Base-by-base conservation (phyloP, 1,140 invertebrate species). In the Sminthurides bifidus region DNA sequence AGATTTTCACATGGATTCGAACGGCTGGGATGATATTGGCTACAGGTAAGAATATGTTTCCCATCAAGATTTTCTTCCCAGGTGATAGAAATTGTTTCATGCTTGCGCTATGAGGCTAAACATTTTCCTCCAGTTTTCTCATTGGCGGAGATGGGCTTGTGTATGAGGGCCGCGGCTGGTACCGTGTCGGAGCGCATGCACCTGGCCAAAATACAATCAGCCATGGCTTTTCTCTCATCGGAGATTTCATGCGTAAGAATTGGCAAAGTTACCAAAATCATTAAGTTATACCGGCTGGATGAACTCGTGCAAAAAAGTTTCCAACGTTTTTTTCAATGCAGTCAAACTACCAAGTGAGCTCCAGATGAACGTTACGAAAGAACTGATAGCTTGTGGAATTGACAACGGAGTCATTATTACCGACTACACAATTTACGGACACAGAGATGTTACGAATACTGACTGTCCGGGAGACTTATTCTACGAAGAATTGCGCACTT, bases 101-200 rank as follows among this genome's bases (percentile, higher is more conserved):
- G 41, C 21, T 43, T 8, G 41, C 8, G 21, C 6, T 43, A 10
- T 8, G 14, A 12, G 8, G 19, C 10, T 26, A 27, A 23, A 37
- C n/a, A 37, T 23, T 37, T 29, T 30, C 21, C 27, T 45, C 10
- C 63, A 87, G 80, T 68, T 91, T 90, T 68, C 76, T 81, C 15
- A 75, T 87, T 6, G 87, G 86, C 2, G 82, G 82, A 15, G 84
- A 89, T 54, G 84, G 84, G 0, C 74, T 75, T 1, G 76, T 77
- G 0, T 85, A 83, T 68, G 77, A 76, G 67, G 83, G 83, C 6
- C 70, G 75, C 10, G 84, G 84, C 0, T 89, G 85, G 85, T 75
- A 79, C 33, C 72, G 75, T 50, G 74, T 78, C 0, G 85, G 84
- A 0, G 78, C 82, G 0, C 85, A 87, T 65, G 82, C 84, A 0